Evolutionary conservation across 2,113 vertebrate species (phyloP).

Genomic region (Psittacus erithacus): DNA sequence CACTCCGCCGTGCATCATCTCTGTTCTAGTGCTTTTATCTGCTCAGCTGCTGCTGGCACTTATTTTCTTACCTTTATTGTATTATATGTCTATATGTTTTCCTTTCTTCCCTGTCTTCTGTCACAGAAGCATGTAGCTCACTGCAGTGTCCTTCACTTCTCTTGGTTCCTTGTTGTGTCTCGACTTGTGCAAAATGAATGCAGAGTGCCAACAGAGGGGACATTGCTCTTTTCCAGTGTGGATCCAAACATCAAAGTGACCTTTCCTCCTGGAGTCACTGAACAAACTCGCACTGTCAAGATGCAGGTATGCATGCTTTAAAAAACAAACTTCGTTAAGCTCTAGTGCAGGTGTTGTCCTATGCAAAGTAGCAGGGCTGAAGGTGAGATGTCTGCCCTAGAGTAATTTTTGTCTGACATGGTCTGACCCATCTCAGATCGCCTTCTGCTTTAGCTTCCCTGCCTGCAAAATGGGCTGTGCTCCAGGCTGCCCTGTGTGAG

Average conservation of each 20-base stretch:
- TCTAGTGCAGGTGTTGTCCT: neutral
- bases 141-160: slow-evolving; percentile 90
- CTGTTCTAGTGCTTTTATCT: neutral
- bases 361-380: neutral
- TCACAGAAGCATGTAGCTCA: slow-evolving; percentile 77
- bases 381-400: neutral
- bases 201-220: slow-evolving; percentile 80
- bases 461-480: neutral
- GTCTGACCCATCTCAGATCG: neutral
- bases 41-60: neutral
- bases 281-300: slow-evolving; percentile 65
- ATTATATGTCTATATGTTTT: neutral
- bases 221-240: slow-evolving; percentile 83
- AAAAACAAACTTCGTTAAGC: neutral
- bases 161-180: slow-evolving; percentile 92
- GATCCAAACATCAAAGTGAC: slow-evolving; percentile 87
- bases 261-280: slow-evolving; percentile 87
- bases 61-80: neutral
- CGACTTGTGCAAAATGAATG: slow-evolving; percentile 85
- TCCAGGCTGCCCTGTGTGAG: neutral
- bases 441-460: neutral
- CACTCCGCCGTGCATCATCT: neutral
- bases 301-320: slow-evolving; percentile 71
- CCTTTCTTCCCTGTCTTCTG: neutral
- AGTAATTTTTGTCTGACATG: rapidly evolving